Evolutionary conservation across 2,888 invertebrate genomes (phyloP).

Genomic region (Elegia similella): DNA sequence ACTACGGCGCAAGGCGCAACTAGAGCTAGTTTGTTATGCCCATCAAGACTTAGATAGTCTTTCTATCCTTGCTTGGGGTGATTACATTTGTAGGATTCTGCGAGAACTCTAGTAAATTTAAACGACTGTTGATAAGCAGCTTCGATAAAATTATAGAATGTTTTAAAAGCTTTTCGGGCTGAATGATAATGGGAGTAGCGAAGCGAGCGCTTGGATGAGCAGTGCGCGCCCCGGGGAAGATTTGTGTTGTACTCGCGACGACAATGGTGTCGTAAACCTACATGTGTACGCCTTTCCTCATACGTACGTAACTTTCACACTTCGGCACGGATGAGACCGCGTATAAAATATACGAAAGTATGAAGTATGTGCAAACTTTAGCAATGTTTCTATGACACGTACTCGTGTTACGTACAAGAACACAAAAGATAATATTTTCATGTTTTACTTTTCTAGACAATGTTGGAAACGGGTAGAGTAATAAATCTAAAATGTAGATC

Average conservation of each 20-base stretch:
- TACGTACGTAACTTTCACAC: slow-evolving; percentile 30
- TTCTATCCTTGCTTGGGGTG: slow-evolving; percentile 1
- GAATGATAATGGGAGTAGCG: slow-evolving; percentile 44
- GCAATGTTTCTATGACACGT: slow-evolving; percentile 32
- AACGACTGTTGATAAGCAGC: slow-evolving; percentile 26
- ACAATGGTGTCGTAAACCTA: slow-evolving; percentile 38
- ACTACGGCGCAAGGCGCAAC: slow-evolving; percentile 26
- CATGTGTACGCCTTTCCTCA: slow-evolving; percentile 31
- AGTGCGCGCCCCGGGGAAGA: slow-evolving; percentile 39
- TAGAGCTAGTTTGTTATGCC: slow-evolving; percentile 21
- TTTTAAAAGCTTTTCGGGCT: slow-evolving; percentile 49
- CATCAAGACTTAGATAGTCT: slow-evolving; percentile 18
- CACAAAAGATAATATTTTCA: neutral
- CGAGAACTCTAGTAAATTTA: neutral
- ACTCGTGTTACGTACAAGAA: slow-evolving; percentile 8
- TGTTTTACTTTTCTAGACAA: neutral
- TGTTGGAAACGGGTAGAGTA: neutral
- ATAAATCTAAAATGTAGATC: neutral
- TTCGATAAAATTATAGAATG: slow-evolving; percentile 48
- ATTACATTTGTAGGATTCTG: slow-evolving; percentile 15
- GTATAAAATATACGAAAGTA: slow-evolving; percentile 31
- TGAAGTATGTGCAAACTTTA: slow-evolving; percentile 37
- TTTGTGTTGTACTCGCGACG: slow-evolving; percentile 46
- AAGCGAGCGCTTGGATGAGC: slow-evolving; percentile 28
- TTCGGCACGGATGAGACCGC: slow-evolving; percentile 26